Evolutionary conservation across 2,888 invertebrate species (phyloP).

Genomic region (Netelia melanura): DNA sequence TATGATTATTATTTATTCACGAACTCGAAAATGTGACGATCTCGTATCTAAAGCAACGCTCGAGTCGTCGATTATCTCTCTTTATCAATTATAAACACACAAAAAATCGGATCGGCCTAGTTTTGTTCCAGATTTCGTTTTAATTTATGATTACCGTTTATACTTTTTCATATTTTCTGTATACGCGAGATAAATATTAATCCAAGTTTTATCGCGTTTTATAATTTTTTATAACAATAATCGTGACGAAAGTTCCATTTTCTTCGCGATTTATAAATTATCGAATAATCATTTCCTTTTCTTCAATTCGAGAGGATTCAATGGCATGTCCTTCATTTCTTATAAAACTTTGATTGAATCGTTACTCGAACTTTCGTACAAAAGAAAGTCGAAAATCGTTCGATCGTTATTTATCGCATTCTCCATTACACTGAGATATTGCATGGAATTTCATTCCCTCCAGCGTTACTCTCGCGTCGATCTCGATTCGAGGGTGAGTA

Average conservation of each 20-base stretch:
- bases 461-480: not conserved
- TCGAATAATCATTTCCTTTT: not conserved
- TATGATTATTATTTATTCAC: no score
- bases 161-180: not conserved
- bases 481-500: not conserved
- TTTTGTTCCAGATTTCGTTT: no score
- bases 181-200: no score
- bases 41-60: no score
- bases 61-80: no score
- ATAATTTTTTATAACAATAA: not conserved
- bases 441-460: conserved; percentile 7
- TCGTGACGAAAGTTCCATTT: not conserved
- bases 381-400: not conserved
- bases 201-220: no score
- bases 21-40: no score
- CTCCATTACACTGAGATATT: not conserved
- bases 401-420: not conserved
- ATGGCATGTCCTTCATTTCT: no score
- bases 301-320: not conserved
- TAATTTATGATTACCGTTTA: no score
- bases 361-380: not conserved
- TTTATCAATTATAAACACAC: no score
- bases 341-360: not conserved
- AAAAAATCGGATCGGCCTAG: no score
- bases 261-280: not conserved